Conservation (phyloP, 2,113 vertebrate species). For the Haemorhous mexicanus region DNA sequence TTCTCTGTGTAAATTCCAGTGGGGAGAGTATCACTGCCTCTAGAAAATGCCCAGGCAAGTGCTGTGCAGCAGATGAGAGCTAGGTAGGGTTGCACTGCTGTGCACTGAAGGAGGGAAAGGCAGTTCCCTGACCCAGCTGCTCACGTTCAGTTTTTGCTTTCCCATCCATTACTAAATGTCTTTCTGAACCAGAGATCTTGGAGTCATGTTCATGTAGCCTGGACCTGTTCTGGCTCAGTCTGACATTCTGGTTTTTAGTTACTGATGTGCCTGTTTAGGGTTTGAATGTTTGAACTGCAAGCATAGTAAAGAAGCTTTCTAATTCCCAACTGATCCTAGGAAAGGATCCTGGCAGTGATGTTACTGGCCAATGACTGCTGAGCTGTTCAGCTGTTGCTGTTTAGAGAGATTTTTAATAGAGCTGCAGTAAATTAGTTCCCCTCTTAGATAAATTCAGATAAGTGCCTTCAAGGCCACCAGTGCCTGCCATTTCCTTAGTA, state of each 20-base stretch:
- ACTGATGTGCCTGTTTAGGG: neutral
- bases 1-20: neutral
- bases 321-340: neutral
- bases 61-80: neutral
- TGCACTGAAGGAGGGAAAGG: neutral
- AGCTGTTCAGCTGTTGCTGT: neutral
- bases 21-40: neutral
- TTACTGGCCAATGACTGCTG: neutral
- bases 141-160: neutral
- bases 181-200: neutral
- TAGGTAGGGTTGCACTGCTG: neutral
- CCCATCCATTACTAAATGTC: neutral
- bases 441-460: conserved; percentile 3
- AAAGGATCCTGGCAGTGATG: neutral
- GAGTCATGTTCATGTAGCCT: neutral
- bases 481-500: neutral
- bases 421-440: conserved; percentile 17
- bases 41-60: neutral
- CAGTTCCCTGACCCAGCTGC: neutral
- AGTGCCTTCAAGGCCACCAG: conserved; percentile 5
- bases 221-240: neutral
- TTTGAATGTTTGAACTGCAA: neutral
- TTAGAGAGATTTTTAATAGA: conserved; percentile 3
- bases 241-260: neutral
- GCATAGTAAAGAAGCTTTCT: neutral